A percentile compares a stretch with the other conserved stretches of the same genome.
Evolutionary conservation across 2,888 invertebrate genomes (phyloP).

Genomic region (Himalopsyche tibetana): DNA sequence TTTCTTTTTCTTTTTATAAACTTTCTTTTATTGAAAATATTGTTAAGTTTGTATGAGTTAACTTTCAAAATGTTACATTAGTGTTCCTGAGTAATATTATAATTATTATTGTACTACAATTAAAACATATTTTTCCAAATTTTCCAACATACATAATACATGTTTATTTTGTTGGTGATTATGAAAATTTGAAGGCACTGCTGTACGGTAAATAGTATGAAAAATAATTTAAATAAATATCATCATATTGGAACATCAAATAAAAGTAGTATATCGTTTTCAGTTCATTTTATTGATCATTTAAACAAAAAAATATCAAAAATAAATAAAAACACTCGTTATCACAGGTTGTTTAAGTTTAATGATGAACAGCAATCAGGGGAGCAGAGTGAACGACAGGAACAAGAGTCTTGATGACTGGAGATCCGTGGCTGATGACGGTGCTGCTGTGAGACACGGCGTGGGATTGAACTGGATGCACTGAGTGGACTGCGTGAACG

Average conservation of each 20-base stretch:
- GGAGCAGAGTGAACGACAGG: constrained; percentile 67
- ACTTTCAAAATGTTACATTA: too few species aligned
- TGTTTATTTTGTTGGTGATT: too few species aligned
- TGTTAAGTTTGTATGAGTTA: too few species aligned
- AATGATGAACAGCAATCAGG: constrained; percentile 65
- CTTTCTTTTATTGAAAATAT: too few species aligned
- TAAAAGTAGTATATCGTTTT: constrained; percentile 3
- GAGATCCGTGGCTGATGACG: constrained; percentile 49
- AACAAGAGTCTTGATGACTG: constrained; percentile 56
- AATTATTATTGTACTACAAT: too few species aligned
- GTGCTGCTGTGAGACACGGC: constrained; percentile 56
- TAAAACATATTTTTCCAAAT: too few species aligned
- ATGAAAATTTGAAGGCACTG: too few species aligned
- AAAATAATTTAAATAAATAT: too few species aligned
- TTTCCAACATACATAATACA: too few species aligned
- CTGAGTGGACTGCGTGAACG: constrained; percentile 68
- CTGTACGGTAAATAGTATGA: too few species aligned
- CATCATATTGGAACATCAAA: background rate
- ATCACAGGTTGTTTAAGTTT: constrained; percentile 42
- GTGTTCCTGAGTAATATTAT: too few species aligned
- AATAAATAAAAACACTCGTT: background rate
- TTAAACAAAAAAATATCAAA: background rate
- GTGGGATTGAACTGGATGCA: constrained; percentile 67
- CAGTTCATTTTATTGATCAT: background rate
- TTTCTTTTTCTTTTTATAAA: too few species aligned